Percentiles rank a stretch among this genome's conserved stretches.
Conservation (phyloP, 1,140 invertebrate species). For the Maniola jurtina region DNA sequence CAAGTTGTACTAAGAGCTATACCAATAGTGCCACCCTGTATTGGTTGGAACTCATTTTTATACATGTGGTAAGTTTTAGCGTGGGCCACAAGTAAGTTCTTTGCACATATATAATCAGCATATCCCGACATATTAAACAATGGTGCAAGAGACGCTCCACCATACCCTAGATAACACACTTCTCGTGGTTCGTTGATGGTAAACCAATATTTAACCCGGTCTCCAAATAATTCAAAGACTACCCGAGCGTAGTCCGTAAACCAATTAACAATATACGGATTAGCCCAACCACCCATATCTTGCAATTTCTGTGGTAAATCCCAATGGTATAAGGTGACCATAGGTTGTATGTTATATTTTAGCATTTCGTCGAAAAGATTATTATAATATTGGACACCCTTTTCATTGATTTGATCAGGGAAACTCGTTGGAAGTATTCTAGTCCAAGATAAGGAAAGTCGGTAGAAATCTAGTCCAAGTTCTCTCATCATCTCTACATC, state of each 20-base stretch:
- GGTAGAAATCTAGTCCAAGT: conserved; percentile 79
- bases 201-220: conserved; percentile 83
- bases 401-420: conserved; percentile 77
- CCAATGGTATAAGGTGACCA: conserved; percentile 84
- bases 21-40: conserved; percentile 68
- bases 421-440: conserved; percentile 82
- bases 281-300: conserved; percentile 83
- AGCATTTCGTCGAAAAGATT: conserved; percentile 81
- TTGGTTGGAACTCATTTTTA: conserved; percentile 49
- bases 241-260: conserved; percentile 82
- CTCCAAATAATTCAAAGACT: conserved; percentile 80
- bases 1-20: conserved; percentile 76
- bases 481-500: conserved; percentile 79
- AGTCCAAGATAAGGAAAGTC: conserved; percentile 84
- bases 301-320: conserved; percentile 82
- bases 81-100: conserved; percentile 54
- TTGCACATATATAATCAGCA: conserved; percentile 74
- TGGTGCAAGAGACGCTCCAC: conserved; percentile 70
- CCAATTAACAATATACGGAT: conserved; percentile 80
- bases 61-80: conserved; percentile 81
- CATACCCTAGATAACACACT: conserved; percentile 80
- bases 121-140: conserved; percentile 72
- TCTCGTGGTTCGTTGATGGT: conserved; percentile 85
- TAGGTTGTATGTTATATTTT: conserved; percentile 76
- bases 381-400: conserved; percentile 82